phyloP scores from a whole-genome alignment of 1,140 invertebrate genomes.

The Zaprionus lachaisei region DNA sequence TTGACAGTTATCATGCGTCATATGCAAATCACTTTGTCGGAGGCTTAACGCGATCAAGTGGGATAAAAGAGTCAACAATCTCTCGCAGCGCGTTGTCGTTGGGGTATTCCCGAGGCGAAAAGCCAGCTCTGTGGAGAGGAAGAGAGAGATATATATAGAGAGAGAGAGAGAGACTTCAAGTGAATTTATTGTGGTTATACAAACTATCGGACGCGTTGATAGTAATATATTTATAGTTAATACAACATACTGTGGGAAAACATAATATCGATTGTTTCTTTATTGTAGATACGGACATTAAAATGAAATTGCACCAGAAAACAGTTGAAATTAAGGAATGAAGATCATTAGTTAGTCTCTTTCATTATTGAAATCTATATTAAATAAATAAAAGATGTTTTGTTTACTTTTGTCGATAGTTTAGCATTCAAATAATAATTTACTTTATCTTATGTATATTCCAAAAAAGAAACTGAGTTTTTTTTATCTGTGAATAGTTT shows the following conservation, averaged over 20 bases:
- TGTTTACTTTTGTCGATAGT: too few relatives aligned
- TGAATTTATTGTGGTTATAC: not conserved
- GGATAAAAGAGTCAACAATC: slow-evolving; percentile 23
- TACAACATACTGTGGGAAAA: too few relatives aligned
- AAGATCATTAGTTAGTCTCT: too few relatives aligned
- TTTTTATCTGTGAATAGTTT: too few relatives aligned
- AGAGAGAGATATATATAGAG: not conserved
- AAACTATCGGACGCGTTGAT: not conserved
- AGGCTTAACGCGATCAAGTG: slow-evolving; percentile 21
- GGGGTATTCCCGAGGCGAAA: not conserved
- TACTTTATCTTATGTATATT: too few relatives aligned
- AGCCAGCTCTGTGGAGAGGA: not conserved
- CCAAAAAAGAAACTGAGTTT: too few relatives aligned
- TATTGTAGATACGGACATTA: not conserved
- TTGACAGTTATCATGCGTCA: slow-evolving; percentile 73
- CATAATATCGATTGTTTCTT: not conserved
- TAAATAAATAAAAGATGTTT: too few relatives aligned
- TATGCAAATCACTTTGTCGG: slow-evolving; percentile 61
- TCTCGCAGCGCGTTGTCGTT: not conserved
- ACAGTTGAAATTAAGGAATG: too few relatives aligned
- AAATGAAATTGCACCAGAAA: too few relatives aligned
- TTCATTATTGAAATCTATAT: too few relatives aligned
- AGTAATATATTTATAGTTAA: not conserved
- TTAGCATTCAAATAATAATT: too few relatives aligned
- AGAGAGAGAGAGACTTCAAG: not conserved